Percentiles rank a stretch among this genome's conserved stretches.
Evolutionary conservation across 2,797 vertebrate genomes (phyloP).

Genomic region (Malacoctenus gilli): DNA sequence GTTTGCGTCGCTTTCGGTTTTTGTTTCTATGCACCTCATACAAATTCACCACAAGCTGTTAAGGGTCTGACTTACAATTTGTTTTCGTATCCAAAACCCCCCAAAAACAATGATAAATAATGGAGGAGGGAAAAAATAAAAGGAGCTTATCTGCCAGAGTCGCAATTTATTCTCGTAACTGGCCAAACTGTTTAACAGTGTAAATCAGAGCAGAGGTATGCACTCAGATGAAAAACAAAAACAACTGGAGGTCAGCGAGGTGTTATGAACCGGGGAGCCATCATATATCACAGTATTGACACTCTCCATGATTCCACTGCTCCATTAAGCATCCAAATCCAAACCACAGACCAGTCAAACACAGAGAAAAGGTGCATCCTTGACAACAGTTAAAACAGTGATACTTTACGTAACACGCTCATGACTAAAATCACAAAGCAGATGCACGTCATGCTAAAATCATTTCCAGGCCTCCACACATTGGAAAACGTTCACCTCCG

Average conservation of each 20-base stretch:
- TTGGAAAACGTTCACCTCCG: conserved; percentile 53
- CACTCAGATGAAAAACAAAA: conserved; percentile 29
- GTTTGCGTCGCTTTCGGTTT: too few relatives aligned
- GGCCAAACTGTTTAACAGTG: neutral
- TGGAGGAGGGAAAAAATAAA: too few relatives aligned
- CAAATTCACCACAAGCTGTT: too few relatives aligned
- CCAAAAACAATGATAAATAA: too few relatives aligned
- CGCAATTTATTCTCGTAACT: neutral
- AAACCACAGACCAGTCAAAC: conserved; percentile 57
- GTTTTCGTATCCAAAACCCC: too few relatives aligned
- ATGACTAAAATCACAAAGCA: conserved; percentile 56
- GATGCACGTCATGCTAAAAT: conserved; percentile 45
- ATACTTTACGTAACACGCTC: conserved; percentile 47
- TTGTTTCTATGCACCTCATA: too few relatives aligned
- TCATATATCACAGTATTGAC: conserved; percentile 45
- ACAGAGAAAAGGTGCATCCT: conserved; percentile 27
- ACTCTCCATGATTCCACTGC: conserved; percentile 33
- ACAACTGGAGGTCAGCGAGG: conserved; percentile 20
- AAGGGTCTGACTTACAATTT: too few relatives aligned
- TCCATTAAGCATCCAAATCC: conserved; percentile 45
- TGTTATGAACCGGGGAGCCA: conserved; percentile 42
- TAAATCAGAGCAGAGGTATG: conserved; percentile 21
- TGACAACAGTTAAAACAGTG: conserved; percentile 51
- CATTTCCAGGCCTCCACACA: conserved; percentile 50
- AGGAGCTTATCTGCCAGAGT: neutral